These are phyloP conservation scores for Frankliniella fusca DNA, from an alignment of 2,888 invertebrate genomes.

Conservation along the genomic window DNA sequence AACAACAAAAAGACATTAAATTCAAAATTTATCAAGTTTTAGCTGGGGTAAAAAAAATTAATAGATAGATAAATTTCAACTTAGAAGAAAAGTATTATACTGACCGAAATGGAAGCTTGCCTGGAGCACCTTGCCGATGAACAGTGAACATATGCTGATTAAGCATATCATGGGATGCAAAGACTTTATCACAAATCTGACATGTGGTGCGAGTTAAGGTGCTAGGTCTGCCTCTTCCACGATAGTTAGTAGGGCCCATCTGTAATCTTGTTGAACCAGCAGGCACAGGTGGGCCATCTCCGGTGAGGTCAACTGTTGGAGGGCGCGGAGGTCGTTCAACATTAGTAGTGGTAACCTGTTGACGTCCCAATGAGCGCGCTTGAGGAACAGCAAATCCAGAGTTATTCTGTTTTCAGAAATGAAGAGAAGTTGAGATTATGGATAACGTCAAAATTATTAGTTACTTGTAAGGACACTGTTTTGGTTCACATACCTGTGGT, in stretches of 20 bases:
- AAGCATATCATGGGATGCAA: slow-evolving; percentile 50
- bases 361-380: slow-evolving; percentile 44
- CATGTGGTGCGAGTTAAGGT: slow-evolving; percentile 37
- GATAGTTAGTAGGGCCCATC: slow-evolving; percentile 37
- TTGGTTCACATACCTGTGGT: slow-evolving; percentile 48
- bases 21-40: background rate
- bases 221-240: slow-evolving; percentile 43
- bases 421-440: background rate
- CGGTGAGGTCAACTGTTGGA: slow-evolving; percentile 51
- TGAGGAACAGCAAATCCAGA: slow-evolving; percentile 48
- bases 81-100: slow-evolving; percentile 41
- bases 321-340: slow-evolving; percentile 51
- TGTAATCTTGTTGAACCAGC: background rate
- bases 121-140: slow-evolving; percentile 50
- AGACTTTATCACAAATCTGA: slow-evolving; percentile 51
- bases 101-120: slow-evolving; percentile 48
- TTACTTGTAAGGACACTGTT: no score
- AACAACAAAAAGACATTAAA: background rate
- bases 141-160: slow-evolving; percentile 50
- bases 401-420: slow-evolving; percentile 39
- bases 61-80: slow-evolving; percentile 27
- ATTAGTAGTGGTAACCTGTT: slow-evolving; percentile 41
- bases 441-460: background rate
- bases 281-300: background rate
- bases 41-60: background rate